A percentile compares a stretch with the other conserved stretches of the same genome.
Evolutionary conservation across 30 jellyfish, hydroid and myxozoan species (phyloP).

Genomic region (Hydractinia echinata): DNA sequence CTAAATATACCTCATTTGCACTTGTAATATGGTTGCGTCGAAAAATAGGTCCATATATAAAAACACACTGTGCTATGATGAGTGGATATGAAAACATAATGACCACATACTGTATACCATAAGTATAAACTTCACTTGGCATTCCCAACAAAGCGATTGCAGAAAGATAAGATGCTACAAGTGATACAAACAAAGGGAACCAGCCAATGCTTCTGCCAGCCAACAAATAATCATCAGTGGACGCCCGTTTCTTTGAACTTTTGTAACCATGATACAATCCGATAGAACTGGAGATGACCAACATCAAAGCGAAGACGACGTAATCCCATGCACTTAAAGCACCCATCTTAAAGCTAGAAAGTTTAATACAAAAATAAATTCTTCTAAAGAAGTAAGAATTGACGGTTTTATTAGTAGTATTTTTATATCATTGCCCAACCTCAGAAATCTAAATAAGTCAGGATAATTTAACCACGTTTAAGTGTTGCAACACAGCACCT

Average conservation of each 20-base stretch:
- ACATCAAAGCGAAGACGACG: conserved; percentile 72
- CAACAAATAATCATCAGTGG: conserved; percentile 78
- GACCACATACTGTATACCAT: conserved; percentile 68
- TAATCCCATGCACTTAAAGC: conserved; percentile 63
- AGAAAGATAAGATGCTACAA: conserved; percentile 75
- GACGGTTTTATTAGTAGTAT: no score
- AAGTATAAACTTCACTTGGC: conserved; percentile 84
- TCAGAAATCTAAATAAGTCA: no score
- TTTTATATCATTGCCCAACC: no score
- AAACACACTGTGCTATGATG: conserved; percentile 50
- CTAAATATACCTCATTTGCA: conserved; percentile 80
- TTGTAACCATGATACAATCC: conserved; percentile 84
- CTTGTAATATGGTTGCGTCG: conserved; percentile 58
- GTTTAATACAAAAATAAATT: no score
- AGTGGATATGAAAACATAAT: conserved; percentile 55
- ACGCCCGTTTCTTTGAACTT: conserved; percentile 35
- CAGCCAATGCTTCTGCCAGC: conserved; percentile 81
- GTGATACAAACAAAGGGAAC: conserved; percentile 77
- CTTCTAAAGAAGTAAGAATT: no score
- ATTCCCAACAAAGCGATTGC: conserved; percentile 89
- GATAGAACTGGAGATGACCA: conserved; percentile 66
- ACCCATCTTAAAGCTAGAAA: not conserved
- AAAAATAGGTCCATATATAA: conserved; percentile 69
- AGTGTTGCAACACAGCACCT: no score
- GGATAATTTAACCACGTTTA: no score